Evolutionary conservation across 2,113 vertebrate species (phyloP).

Genomic region (Lagopus leucura): DNA sequence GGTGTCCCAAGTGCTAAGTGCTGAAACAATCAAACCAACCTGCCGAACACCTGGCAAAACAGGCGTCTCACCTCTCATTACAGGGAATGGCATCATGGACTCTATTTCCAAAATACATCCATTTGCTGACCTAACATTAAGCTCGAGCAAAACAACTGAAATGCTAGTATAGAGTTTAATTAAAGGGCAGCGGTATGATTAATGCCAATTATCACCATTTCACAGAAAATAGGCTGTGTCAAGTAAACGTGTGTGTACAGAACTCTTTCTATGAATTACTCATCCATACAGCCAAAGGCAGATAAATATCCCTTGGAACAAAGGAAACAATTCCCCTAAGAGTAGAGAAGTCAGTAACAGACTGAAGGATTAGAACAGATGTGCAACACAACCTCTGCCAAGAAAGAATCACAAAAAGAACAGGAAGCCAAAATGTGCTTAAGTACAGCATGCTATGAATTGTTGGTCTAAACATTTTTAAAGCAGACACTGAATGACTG

Average conservation of each 20-base stretch:
- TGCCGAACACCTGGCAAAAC: neutral
- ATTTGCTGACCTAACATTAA: neutral
- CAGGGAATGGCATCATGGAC: neutral
- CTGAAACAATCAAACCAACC: neutral
- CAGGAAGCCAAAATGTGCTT: neutral
- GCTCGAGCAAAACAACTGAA: neutral
- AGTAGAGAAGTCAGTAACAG: rapidly evolving
- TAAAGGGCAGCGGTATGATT: neutral
- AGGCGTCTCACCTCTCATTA: neutral
- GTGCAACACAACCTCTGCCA: neutral
- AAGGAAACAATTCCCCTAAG: neutral
- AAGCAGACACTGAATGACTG: neutral
- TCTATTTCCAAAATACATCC: neutral
- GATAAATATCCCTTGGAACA: neutral
- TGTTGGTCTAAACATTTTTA: neutral
- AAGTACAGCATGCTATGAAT: neutral
- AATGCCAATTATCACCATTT: neutral
- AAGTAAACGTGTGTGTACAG: neutral
- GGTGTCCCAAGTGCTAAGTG: neutral
- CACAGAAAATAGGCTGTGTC: neutral
- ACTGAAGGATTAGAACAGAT: neutral
- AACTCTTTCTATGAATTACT: neutral
- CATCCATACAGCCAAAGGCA: neutral
- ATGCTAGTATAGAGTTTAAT: neutral
- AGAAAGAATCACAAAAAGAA: neutral